A percentile compares a stretch with the other conserved stretches of the same genome.
phyloP scores from a whole-genome alignment of 2,113 vertebrate genomes.

The Sterna hirundo region DNA sequence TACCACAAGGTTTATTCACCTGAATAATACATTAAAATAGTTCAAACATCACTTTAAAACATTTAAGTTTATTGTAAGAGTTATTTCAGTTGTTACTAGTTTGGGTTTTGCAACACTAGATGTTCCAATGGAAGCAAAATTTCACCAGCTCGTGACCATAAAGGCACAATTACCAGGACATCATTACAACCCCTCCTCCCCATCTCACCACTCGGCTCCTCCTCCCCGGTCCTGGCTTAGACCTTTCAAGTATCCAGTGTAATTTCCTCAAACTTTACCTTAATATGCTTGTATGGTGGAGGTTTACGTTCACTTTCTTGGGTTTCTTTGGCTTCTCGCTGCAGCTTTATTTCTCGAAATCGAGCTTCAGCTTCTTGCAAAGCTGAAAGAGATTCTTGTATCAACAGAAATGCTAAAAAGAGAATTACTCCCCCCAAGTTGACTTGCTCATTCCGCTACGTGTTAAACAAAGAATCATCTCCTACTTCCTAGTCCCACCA shows the following conservation, averaged over 20 bases:
- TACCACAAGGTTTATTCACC: conserved; percentile 94
- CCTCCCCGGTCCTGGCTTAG: neutral
- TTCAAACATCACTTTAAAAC: neutral
- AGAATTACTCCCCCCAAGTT: neutral
- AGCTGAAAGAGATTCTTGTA: conserved; percentile 72
- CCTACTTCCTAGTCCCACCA: neutral
- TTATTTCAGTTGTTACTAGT: neutral
- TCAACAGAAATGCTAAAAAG: neutral
- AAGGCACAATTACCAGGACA: neutral
- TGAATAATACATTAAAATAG: conserved; percentile 44
- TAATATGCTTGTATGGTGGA: conserved; percentile 95
- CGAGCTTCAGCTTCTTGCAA: conserved; percentile 91
- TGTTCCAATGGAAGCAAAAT: neutral
- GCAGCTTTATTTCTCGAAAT: conserved; percentile 89
- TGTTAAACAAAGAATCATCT: neutral
- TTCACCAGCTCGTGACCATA: neutral
- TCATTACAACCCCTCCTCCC: neutral
- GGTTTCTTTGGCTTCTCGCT: conserved; percentile 91
- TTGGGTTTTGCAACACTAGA: neutral
- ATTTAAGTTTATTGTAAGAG: neutral
- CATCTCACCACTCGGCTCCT: neutral
- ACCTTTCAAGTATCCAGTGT: neutral
- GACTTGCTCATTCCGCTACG: neutral
- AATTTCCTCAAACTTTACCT: conserved; percentile 74
- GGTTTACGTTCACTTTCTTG: conserved; percentile 94